A percentile compares a stretch with the other conserved stretches of the same genome.
phyloP scores from a whole-genome alignment of 2,113 vertebrate species.

The Rhabdornis inornatus region DNA sequence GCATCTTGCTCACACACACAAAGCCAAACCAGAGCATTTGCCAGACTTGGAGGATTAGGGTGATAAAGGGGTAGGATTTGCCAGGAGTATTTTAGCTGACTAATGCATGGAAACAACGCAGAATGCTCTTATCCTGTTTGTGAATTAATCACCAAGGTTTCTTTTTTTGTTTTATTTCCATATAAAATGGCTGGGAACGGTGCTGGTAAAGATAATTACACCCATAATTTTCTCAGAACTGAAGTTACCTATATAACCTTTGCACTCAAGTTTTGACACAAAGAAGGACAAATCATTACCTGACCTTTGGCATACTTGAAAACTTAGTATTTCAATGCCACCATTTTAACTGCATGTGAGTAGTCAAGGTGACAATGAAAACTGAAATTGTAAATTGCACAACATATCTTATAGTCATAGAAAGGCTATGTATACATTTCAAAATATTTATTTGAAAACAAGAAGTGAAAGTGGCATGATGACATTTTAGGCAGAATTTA shows the following conservation, averaged over 20 bases:
- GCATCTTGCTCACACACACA: not conserved
- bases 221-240: not conserved
- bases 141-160: not conserved
- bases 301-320: not conserved
- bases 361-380: not conserved
- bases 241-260: not conserved
- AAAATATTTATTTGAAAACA: not conserved
- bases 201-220: not conserved
- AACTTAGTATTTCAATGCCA: not conserved
- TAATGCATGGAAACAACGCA: not conserved
- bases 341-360: not conserved
- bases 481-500: not conserved
- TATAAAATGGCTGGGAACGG: not conserved
- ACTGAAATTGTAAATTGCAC: not conserved
- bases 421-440: not conserved
- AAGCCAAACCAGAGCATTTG: not conserved
- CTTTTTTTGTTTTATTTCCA: not conserved
- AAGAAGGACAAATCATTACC: not conserved
- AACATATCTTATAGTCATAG: not conserved
- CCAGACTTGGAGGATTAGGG: conserved; percentile 15
- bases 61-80: conserved; percentile 41
- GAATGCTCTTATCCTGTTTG: not conserved
- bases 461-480: not conserved
- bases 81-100: not conserved
- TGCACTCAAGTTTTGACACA: not conserved